Base-by-base conservation (phyloP, 1,140 invertebrate genomes). In the Zeugodacus cucurbitae region DNA sequence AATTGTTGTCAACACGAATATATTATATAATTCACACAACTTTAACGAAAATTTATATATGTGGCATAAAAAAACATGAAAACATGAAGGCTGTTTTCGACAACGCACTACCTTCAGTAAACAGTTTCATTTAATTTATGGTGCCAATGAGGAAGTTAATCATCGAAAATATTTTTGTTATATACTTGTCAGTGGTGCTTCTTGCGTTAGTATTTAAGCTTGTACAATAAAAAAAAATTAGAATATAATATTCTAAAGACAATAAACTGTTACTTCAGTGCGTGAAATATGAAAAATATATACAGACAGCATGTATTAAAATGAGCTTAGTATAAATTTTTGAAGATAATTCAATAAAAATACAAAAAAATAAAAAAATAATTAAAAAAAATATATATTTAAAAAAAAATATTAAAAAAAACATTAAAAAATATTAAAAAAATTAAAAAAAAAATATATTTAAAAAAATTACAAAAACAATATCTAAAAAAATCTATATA, bases 61-160 rank as follows among this genome's bases (percentile, higher is more conserved):
- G 22, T 3, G 26, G 0, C 29, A 26, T 59, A 58, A 87, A 87
- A 87, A 87, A 87, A 87, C 87, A 87, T 87, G 87, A 87, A 87
- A 87, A 87, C 86, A 87, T 87, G 86, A 87, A 58, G 59, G 37
- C 17, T 34, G 32, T 58, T 87, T 59, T 17, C 58, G 34, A 1
- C 58, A 62, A 5, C n/a, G 8, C 74, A 2, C 44, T 48, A 11
- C 32, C 74, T 48, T 26, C 41, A 48, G 26, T 37, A 26, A 17
- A 10, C 41, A 82, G 34, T 48, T 62, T 17, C 20, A n/a, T 59
- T 64, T 57, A 34, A 58, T 58, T 41, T 26, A 11, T 34, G 4
- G 34, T 87, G 54, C 86, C 54, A 59, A 87, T 59, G 29, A 58
- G 86, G 54, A 87, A 59, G 32, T 64, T 59, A 59, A 59, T 87